Evolutionary conservation across 2,113 vertebrate species (phyloP).

Genomic region (Pseudopodoces humilis): DNA sequence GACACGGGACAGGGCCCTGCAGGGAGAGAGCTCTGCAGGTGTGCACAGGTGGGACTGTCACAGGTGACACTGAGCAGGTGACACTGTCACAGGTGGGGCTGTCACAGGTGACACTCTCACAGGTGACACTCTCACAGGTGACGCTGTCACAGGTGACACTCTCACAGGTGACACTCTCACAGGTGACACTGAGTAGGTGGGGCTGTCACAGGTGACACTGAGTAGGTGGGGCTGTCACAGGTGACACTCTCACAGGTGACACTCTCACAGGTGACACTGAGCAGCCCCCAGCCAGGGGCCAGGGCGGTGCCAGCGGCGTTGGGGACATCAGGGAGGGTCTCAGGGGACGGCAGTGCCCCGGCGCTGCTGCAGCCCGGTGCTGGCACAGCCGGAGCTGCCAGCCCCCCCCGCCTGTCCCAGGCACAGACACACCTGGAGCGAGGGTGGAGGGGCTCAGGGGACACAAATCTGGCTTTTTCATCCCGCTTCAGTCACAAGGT

Average conservation of each 20-base stretch:
- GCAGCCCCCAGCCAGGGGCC: not conserved
- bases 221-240: no score
- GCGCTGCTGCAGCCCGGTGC: accelerated
- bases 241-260: no score
- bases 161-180: no score
- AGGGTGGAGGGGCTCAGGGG: not conserved
- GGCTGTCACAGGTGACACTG: no score
- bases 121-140: no score
- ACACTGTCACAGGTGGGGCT: not conserved
- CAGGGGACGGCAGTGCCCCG: accelerated
- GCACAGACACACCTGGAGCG: no score
- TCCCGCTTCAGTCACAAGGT: not conserved
- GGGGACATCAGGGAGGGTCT: accelerated
- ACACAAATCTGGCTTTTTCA: not conserved
- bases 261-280: not conserved
- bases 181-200: no score
- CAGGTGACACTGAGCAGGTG: not conserved
- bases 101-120: no score
- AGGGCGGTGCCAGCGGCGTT: not conserved
- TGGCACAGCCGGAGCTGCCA: accelerated
- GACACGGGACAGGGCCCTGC: accelerated
- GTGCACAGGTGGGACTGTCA: accelerated
- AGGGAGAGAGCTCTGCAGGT: not conserved
- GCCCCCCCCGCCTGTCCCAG: not conserved
- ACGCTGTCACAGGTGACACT: no score